Conservation (phyloP, 2,797 vertebrate species). For the Spondyliosoma cantharus region DNA sequence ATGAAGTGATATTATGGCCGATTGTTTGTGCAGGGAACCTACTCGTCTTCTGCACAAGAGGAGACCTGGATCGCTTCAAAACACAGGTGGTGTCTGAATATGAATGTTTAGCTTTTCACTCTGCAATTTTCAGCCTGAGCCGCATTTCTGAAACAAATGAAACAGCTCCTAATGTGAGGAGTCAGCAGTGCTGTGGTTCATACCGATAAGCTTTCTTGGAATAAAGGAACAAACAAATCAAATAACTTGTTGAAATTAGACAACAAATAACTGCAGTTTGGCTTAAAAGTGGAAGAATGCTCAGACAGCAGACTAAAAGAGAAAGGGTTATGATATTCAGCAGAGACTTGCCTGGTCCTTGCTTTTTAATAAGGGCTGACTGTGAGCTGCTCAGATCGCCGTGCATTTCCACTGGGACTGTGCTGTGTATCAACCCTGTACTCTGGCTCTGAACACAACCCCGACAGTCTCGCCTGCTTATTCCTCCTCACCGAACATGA, state of each 20-base stretch:
- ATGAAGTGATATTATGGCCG: not conserved
- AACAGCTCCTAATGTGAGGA: slow-evolving; percentile 50
- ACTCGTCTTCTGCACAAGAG: slow-evolving; percentile 15
- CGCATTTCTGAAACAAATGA: slow-evolving; percentile 53
- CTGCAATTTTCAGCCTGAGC: slow-evolving; percentile 54
- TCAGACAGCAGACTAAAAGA: slow-evolving; percentile 64
- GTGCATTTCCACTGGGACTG: slow-evolving; percentile 71
- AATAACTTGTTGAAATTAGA: slow-evolving; percentile 62
- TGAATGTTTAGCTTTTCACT: slow-evolving; percentile 42
- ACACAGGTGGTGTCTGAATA: slow-evolving; percentile 55
- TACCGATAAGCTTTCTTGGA: slow-evolving; percentile 56
- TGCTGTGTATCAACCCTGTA: slow-evolving; percentile 65
- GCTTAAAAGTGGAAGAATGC: slow-evolving; percentile 60
- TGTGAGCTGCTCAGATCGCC: slow-evolving; percentile 66
- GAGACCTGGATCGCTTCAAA: slow-evolving; percentile 26
- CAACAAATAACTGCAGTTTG: slow-evolving; percentile 57
- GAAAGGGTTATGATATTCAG: slow-evolving; percentile 72
- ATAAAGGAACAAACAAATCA: slow-evolving; percentile 59
- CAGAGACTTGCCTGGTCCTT: slow-evolving; percentile 53
- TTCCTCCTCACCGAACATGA: slow-evolving; percentile 51
- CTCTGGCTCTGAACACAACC: slow-evolving; percentile 50
- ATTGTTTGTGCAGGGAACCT: slow-evolving; percentile 30
- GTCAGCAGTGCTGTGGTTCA: slow-evolving; percentile 64
- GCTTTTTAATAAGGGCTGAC: slow-evolving; percentile 75
- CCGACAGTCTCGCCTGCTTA: slow-evolving; percentile 40